Evolutionary conservation across 2,888 invertebrate species (phyloP).

Genomic region (Keiferia lycopersicella): DNA sequence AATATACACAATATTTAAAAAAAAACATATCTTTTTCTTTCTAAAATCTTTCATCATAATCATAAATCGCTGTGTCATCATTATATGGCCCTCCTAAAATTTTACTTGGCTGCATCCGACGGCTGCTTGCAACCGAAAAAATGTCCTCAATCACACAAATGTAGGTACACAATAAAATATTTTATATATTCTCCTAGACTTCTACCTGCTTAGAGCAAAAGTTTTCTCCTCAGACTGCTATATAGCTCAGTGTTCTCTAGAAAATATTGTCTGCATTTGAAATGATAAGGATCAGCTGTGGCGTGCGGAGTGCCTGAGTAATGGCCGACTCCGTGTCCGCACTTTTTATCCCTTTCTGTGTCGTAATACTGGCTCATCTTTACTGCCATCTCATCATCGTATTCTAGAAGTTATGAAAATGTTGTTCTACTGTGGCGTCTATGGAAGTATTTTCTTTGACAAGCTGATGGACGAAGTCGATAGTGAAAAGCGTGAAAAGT

Average conservation of each 20-base stretch:
- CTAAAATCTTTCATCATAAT: too few species aligned
- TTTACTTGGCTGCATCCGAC: too few species aligned
- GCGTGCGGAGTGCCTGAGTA: slow-evolving; percentile 24
- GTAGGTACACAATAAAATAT: neutral
- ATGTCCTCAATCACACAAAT: too few species aligned
- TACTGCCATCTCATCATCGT: slow-evolving; percentile 10
- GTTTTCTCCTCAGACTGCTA: slow-evolving; percentile 5
- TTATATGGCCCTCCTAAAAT: too few species aligned
- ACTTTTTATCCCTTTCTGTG: slow-evolving; percentile 22
- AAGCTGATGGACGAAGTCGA: too few species aligned
- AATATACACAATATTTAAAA: too few species aligned
- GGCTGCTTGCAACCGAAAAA: too few species aligned
- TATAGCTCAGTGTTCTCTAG: slow-evolving; percentile 8
- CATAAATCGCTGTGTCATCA: too few species aligned
- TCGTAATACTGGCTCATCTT: slow-evolving; percentile 2
- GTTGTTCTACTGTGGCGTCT: too few species aligned
- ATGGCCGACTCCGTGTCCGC: slow-evolving; percentile 25
- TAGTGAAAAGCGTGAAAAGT: too few species aligned
- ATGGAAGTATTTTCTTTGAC: too few species aligned
- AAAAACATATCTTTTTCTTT: too few species aligned
- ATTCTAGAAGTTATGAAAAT: neutral
- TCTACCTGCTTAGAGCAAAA: neutral
- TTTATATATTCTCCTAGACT: slow-evolving; percentile 13
- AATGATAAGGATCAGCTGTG: slow-evolving; percentile 28
- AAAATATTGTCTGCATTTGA: slow-evolving; percentile 26